A percentile compares a stretch with the other conserved stretches of the same genome.
Conservation (phyloP, 2,113 vertebrate species). For the Phoxinus phoxinus region DNA sequence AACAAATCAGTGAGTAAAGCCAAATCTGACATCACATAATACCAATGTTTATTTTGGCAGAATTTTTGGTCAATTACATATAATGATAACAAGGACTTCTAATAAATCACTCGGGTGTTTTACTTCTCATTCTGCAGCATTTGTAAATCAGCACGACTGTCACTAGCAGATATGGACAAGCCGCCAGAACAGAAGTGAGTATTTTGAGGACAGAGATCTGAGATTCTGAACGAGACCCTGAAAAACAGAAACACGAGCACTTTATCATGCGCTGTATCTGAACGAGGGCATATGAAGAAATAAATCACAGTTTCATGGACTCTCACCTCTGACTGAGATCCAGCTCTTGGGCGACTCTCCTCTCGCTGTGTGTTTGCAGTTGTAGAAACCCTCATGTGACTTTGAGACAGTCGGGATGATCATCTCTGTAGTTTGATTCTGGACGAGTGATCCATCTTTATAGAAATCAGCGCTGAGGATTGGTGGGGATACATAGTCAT, state of each 20-base stretch:
- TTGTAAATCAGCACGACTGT: neutral
- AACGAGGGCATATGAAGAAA: neutral
- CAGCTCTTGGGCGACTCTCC: conserved; percentile 39
- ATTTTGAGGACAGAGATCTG: neutral
- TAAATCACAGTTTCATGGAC: neutral
- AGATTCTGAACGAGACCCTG: neutral
- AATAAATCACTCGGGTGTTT: neutral
- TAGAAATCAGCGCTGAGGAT: conserved; percentile 37
- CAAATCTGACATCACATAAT: no score
- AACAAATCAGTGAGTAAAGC: no score
- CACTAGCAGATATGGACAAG: conserved; percentile 1
- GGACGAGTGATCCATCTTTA: conserved; percentile 42
- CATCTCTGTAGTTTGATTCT: conserved; percentile 38
- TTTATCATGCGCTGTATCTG: neutral
- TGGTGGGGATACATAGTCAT: accelerated
- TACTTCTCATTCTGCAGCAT: neutral
- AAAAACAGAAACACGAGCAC: neutral
- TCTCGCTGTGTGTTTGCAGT: conserved; percentile 32
- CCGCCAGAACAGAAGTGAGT: neutral
- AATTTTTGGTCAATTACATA: no score
- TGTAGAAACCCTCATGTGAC: conserved; percentile 42
- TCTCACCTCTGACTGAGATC: conserved; percentile 46
- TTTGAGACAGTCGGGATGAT: conserved; percentile 30
- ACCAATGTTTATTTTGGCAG: no score
- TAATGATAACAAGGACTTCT: neutral